Conservation (phyloP, 2,113 vertebrate genomes). For the Romanogobio albipinnatus region DNA sequence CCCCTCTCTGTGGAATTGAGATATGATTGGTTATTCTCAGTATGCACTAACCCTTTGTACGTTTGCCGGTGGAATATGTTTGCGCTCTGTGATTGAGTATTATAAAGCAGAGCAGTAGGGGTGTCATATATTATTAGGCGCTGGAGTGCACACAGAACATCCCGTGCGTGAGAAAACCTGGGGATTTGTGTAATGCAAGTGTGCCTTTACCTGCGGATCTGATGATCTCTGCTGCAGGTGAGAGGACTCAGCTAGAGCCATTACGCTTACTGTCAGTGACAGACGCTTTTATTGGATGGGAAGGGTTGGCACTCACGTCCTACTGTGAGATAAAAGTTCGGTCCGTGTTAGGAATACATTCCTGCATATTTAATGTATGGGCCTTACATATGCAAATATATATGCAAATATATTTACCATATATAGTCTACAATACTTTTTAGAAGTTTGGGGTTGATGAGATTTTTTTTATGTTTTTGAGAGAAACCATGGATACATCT, state of each 20-base stretch:
- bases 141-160: slow-evolving; percentile 26
- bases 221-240: slow-evolving; percentile 16
- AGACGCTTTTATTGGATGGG: background rate
- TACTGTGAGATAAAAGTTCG: background rate
- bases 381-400: background rate
- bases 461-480: too few relatives aligned
- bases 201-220: slow-evolving; percentile 42
- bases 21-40: slow-evolving; percentile 5
- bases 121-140: slow-evolving; percentile 54
- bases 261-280: background rate
- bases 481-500: too few relatives aligned
- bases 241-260: background rate
- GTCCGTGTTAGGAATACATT: background rate
- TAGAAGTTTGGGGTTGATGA: too few relatives aligned
- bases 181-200: slow-evolving; percentile 50
- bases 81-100: slow-evolving; percentile 51
- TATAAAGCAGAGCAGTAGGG: slow-evolving; percentile 47
- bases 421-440: too few relatives aligned
- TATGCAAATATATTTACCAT: background rate
- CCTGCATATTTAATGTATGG: background rate
- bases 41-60: background rate
- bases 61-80: slow-evolving; percentile 47
- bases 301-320: background rate
- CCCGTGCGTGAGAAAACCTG: slow-evolving; percentile 28
- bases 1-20: background rate